Base-by-base conservation (phyloP, 1,140 invertebrate species). In the Triops cancriformis region DNA sequence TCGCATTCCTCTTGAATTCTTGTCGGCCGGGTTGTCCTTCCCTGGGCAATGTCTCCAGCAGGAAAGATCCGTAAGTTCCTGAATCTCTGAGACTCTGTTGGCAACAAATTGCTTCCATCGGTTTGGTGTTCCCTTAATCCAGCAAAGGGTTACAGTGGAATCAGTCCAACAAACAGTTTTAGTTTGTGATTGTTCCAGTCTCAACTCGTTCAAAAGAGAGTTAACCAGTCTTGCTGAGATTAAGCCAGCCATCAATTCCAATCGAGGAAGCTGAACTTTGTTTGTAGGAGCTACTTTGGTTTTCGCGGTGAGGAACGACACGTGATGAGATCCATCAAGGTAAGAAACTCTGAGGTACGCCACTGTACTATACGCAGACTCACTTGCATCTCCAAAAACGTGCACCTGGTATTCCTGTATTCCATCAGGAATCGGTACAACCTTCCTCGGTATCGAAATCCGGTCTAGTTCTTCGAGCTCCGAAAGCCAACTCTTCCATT, bases 211-310 rank as follows among this genome's bases (percentile, higher is more conserved):
- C n/a, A n/a, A n/a, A n/a, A n/a, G n/a, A n/a, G n/a, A n/a, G n/a
- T n/a, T n/a, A n/a, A n/a, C n/a, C n/a, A n/a, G n/a, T n/a, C n/a
- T n/a, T n/a, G n/a, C n/a, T n/a, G n/a, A n/a, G n/a, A n/a, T n/a
- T n/a, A 83, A 73, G 10, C 86, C 86, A 10, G 83, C 86, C 76
- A 81, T 83, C 26, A 88, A 80, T 81, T 88, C 87, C 28, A 88
- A 80, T 78, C 85, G 74, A 10, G 88, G 86, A 28, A 88, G 81
- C 23, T 84, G 83, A n/a, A 83, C 75, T n/a, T 76, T 77, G 81
- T 86, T 86, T 2, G 86, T 74, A 45, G 86, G 86, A 64, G 86
- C 83, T 10, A 87, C 85, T 77, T 83, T 81, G 12, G 82, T 75
- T 80, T 86, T 85, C 73, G 45, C 83, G 78, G 72, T 82, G 76